Evolutionary conservation across 2,888 invertebrate genomes (phyloP).

Genomic region (Hypsopygia costalis): DNA sequence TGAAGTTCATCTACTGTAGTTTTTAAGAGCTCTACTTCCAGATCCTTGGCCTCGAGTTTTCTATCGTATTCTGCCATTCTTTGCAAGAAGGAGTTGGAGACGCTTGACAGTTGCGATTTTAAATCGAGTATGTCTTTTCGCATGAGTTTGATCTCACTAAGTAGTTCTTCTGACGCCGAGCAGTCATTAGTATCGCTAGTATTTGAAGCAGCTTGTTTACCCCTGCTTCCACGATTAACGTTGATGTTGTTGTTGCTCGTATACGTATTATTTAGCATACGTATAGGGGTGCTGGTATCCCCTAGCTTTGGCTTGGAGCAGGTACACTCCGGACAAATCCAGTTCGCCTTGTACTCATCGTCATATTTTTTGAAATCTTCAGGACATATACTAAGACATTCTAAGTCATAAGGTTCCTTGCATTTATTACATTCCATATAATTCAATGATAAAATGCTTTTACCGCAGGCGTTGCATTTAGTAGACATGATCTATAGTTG

Average conservation of each 20-base stretch:
- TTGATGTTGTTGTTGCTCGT: neutral
- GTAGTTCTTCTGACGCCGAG: no score
- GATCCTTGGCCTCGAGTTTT: neutral
- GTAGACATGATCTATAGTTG: neutral
- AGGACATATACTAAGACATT: neutral
- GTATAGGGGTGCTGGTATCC: neutral
- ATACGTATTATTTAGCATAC: neutral
- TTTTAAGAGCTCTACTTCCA: neutral
- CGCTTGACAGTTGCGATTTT: neutral
- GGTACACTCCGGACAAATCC: neutral
- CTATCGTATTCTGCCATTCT: neutral
- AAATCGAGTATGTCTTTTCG: neutral
- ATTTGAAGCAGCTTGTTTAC: neutral
- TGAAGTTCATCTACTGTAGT: neutral
- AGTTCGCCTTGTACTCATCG: neutral
- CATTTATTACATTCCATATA: neutral
- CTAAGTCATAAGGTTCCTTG: neutral
- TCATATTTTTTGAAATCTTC: neutral
- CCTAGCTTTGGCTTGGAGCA: neutral
- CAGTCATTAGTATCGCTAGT: no score
- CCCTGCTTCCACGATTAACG: neutral
- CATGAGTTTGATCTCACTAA: neutral
- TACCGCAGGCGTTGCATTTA: neutral
- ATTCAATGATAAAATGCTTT: neutral
- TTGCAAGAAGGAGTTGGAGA: neutral